A percentile compares a stretch with the other conserved stretches of the same genome.
These are phyloP conservation scores for Drosophila tripunctata DNA, from an alignment of 2,888 invertebrate genomes.

Conservation along the genomic window DNA sequence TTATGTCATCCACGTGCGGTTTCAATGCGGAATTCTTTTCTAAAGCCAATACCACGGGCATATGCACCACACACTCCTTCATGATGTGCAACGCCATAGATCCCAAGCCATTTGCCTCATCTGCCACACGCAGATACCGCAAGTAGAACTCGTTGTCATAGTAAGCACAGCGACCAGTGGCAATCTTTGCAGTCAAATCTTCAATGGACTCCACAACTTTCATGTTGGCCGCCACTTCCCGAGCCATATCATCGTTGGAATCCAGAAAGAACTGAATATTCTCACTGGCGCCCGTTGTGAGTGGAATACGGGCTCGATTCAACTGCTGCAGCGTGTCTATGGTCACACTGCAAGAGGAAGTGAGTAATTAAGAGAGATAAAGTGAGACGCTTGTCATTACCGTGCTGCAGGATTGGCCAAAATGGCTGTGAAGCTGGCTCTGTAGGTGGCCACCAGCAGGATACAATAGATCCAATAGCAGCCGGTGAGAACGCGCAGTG, in stretches of 20 bases:
- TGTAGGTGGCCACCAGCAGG: conserved; percentile 90
- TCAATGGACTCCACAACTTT: conserved; percentile 87
- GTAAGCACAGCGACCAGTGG: conserved; percentile 90
- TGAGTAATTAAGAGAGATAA: not conserved
- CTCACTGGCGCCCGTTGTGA: conserved; percentile 90
- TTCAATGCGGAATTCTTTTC: conserved; percentile 93
- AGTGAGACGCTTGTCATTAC: conserved; percentile 80
- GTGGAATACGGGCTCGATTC: conserved; percentile 87
- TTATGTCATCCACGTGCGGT: conserved; percentile 87
- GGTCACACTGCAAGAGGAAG: conserved; percentile 86
- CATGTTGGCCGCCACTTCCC: conserved; percentile 88
- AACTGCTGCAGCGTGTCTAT: conserved; percentile 91
- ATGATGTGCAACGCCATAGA: conserved; percentile 88
- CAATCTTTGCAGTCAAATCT: conserved; percentile 85
- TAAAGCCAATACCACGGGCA: conserved; percentile 92
- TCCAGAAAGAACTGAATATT: conserved; percentile 89
- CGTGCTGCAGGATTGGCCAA: conserved; percentile 91
- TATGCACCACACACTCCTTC: conserved; percentile 91
- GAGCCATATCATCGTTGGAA: conserved; percentile 88
- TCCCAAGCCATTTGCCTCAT: conserved; percentile 77
- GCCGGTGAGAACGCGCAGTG: conserved; percentile 91
- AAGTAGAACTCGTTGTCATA: conserved; percentile 91
- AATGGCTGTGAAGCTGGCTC: conserved; percentile 94
- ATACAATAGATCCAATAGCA: conserved; percentile 95
- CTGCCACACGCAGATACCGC: conserved; percentile 86